Conservation (phyloP, 2,113 vertebrate genomes). For the Miniopterus natalensis region DNA sequence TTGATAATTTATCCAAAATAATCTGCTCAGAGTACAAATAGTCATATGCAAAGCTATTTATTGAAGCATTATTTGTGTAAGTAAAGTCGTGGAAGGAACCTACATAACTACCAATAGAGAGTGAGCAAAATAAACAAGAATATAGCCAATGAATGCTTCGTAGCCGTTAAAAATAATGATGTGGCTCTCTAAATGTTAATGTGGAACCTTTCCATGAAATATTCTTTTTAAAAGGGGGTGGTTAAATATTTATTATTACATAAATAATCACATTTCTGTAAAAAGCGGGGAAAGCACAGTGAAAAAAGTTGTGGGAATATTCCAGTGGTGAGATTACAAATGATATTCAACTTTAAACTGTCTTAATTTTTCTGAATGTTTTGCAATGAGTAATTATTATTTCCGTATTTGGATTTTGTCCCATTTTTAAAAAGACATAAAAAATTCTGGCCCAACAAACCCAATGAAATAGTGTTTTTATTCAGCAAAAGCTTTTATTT, state of each 20-base stretch:
- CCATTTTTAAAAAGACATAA: constrained; percentile 64
- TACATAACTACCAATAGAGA: not conserved
- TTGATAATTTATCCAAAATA: not conserved
- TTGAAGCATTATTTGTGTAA: constrained; percentile 13
- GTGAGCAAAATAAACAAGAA: not conserved
- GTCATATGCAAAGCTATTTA: constrained; percentile 35
- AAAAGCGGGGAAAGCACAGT: not conserved
- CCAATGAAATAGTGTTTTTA: constrained; percentile 68
- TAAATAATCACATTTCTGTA: constrained; percentile 34
- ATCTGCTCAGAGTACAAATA: not conserved
- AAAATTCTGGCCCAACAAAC: constrained; percentile 42
- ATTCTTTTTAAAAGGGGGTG: not conserved
- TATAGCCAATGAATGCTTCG: not conserved
- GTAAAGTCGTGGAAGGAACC: constrained; percentile 9
- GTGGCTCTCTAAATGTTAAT: not conserved
- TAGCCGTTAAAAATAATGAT: not conserved
- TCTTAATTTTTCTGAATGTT: constrained; percentile 54
- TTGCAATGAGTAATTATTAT: constrained; percentile 59
- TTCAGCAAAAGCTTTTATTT: constrained; percentile 71
- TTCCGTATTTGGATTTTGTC: constrained; percentile 56
- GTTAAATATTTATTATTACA: constrained; percentile 21
- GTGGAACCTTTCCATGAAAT: not conserved
- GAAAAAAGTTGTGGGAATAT: constrained; percentile 10
- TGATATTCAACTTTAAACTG: constrained; percentile 41
- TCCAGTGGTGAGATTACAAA: not conserved